These are phyloP conservation scores for Pongo abelii DNA, from an alignment of 2,113 vertebrate genomes.

Conservation along the genomic window DNA sequence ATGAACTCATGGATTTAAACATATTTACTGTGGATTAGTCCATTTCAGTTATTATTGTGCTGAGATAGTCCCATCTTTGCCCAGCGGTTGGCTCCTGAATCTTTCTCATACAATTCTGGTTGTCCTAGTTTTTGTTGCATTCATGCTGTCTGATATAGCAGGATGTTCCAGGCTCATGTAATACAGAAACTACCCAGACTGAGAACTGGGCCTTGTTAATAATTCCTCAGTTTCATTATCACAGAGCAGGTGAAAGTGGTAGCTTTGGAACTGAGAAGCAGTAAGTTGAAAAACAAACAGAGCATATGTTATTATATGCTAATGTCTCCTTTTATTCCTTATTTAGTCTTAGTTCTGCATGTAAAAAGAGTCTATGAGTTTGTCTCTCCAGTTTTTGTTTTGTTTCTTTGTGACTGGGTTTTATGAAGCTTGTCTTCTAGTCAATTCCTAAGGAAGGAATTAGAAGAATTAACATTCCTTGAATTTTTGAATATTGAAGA, in stretches of 20 bases:
- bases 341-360: not conserved
- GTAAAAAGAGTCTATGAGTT: not conserved
- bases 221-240: not conserved
- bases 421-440: slow-evolving; percentile 15
- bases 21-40: not conserved
- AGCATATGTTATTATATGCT: not conserved
- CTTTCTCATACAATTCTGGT: not conserved
- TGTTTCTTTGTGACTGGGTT: not conserved
- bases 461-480: not conserved
- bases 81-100: not conserved
- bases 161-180: not conserved
- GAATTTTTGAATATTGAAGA: not conserved
- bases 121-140: not conserved
- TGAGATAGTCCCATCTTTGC: not conserved
- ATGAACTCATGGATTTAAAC: not conserved
- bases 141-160: not conserved
- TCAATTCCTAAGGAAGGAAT: slow-evolving; percentile 20
- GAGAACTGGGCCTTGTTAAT: not conserved
- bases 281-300: not conserved
- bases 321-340: not conserved
- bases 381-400: not conserved
- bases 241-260: not conserved
- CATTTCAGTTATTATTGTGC: not conserved
- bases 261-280: not conserved
- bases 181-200: not conserved